Evolutionary conservation across 2,113 vertebrate genomes (phyloP).

Genomic region (Entosphenus tridentatus): DNA sequence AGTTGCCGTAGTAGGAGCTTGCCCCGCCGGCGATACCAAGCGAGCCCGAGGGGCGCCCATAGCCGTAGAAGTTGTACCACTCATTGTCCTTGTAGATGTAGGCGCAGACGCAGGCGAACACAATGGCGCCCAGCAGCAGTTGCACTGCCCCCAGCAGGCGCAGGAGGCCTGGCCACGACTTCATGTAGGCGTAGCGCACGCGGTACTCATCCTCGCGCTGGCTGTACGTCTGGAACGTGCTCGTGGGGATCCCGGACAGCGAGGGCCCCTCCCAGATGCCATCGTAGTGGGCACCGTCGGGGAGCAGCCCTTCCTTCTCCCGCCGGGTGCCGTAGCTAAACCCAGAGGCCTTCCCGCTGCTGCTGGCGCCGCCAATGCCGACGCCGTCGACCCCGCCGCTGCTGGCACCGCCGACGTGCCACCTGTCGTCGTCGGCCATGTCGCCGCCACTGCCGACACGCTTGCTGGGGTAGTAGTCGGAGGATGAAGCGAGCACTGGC

Average conservation of each 20-base stretch:
- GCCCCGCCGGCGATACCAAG: conserved; percentile 14
- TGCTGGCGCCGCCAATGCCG: neutral
- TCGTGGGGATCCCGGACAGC: conserved; percentile 12
- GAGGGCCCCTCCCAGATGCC: too few relatives aligned
- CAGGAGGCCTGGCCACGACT: conserved; percentile 76
- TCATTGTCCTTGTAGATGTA: conserved; percentile 86
- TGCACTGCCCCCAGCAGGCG: conserved; percentile 42
- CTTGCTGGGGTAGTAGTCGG: conserved; percentile 9
- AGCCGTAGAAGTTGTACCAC: conserved; percentile 25
- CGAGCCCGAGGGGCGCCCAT: conserved; percentile 24
- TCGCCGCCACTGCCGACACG: conserved; percentile 3
- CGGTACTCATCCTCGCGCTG: conserved; percentile 47
- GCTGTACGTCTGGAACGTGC: conserved; percentile 34
- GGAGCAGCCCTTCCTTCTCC: too few relatives aligned
- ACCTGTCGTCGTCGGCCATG: neutral
- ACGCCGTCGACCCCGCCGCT: conserved; percentile 5
- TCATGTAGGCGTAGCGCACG: conserved; percentile 60
- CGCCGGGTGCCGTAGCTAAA: conserved; percentile 3
- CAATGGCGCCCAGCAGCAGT: conserved; percentile 52
- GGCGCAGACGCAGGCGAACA: conserved; percentile 76
- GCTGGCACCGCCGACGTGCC: neutral
- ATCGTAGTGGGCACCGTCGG: too few relatives aligned
- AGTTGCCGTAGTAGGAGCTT: conserved; percentile 22
- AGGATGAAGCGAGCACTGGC: conserved; percentile 20
- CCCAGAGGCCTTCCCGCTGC: neutral